phyloP scores from a whole-genome alignment of 2,113 vertebrate genomes.

The Heterocephalus glaber region DNA sequence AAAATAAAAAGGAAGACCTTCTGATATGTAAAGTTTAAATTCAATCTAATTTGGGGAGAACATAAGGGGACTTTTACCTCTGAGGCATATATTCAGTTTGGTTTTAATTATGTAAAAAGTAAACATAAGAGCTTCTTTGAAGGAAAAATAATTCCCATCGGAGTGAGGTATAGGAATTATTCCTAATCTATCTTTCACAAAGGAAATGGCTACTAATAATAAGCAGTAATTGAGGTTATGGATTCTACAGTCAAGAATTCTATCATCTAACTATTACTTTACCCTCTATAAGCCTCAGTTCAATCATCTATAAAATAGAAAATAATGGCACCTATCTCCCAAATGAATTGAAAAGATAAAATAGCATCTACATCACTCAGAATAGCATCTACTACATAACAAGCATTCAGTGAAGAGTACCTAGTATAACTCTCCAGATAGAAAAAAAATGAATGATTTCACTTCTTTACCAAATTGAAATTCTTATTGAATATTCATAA shows the following conservation, averaged over 20 bases:
- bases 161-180: not conserved
- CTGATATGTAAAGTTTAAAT: slow-evolving; percentile 27
- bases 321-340: not conserved
- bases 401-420: slow-evolving; percentile 8
- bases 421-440: not conserved
- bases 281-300: not conserved
- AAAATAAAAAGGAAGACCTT: not conserved
- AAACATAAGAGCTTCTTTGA: not conserved
- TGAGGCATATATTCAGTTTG: not conserved
- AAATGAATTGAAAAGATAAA: slow-evolving; percentile 31
- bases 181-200: not conserved
- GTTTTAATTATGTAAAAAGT: not conserved
- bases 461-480: slow-evolving; percentile 13
- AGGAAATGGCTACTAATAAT: not conserved
- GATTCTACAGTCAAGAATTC: not conserved
- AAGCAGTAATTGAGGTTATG: not conserved
- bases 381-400: not conserved
- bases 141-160: slow-evolving; percentile 7
- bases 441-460: not conserved
- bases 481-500: not conserved
- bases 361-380: not conserved
- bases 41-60: not conserved
- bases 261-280: not conserved
- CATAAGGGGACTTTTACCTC: not conserved
- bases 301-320: not conserved